phyloP scores from a whole-genome alignment of 2,113 vertebrate species.

The Hemiscyllium ocellatum region DNA sequence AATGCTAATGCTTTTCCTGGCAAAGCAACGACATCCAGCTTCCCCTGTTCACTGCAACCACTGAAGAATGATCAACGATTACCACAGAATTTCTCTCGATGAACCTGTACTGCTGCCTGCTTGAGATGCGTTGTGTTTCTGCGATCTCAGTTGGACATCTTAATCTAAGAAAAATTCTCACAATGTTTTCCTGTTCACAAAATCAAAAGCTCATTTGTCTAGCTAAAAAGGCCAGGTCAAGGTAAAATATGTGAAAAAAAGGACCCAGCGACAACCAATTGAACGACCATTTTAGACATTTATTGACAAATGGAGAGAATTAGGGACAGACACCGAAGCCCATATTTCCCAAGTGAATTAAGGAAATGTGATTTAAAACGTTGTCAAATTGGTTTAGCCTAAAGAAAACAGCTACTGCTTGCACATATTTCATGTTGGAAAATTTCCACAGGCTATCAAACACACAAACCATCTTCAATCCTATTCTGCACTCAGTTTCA shows the following conservation, averaged over 20 bases:
- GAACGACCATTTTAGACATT: not conserved
- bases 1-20: not conserved
- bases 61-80: not conserved
- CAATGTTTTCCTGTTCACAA: not conserved
- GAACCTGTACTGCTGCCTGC: not conserved
- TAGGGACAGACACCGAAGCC: too few relatives aligned
- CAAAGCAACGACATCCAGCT: not conserved
- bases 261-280: not conserved
- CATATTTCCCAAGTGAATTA: too few relatives aligned
- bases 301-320: not conserved
- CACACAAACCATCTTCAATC: not conserved
- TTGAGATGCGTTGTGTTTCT: not conserved
- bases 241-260: not conserved
- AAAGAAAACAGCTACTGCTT: not conserved
- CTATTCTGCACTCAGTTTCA: not conserved
- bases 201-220: not conserved
- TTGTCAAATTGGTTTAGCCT: not conserved
- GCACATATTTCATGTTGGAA: not conserved
- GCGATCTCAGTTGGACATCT: not conserved
- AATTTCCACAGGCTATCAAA: not conserved
- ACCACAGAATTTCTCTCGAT: not conserved
- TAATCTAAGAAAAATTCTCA: not conserved
- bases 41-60: not conserved
- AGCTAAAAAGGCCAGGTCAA: not conserved
- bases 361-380: not conserved